Conservation (phyloP, 2,888 invertebrate genomes). For the Zootermopsis nevadensis region DNA sequence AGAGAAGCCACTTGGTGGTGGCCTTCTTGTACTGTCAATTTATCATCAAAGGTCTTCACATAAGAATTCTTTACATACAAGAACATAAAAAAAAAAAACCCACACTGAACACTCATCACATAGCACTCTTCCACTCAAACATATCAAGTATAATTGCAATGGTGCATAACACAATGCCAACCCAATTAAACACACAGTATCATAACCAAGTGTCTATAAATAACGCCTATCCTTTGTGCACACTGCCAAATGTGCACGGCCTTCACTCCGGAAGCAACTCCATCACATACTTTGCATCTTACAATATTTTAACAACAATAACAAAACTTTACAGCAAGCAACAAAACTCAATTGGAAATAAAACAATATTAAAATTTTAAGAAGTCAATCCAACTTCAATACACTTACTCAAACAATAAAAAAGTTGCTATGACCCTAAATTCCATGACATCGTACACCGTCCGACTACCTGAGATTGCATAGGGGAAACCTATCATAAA, state of each 20-base stretch:
- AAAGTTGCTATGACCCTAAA: constrained; percentile 50
- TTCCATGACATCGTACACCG: constrained; percentile 50
- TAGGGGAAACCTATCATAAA: constrained; percentile 52
- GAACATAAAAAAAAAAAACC: constrained; percentile 46
- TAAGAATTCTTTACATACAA: constrained; percentile 49
- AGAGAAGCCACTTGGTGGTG: constrained; percentile 29
- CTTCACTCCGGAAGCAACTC: not conserved
- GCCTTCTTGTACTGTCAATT: constrained; percentile 41
- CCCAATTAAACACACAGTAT: constrained; percentile 32
- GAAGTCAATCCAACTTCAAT: constrained; percentile 48
- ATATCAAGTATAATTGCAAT: constrained; percentile 41
- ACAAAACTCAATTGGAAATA: constrained; percentile 48
- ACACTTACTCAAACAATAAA: constrained; percentile 49
- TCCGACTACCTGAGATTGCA: constrained; percentile 53
- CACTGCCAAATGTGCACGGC: constrained; percentile 24
- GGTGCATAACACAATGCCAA: constrained; percentile 43
- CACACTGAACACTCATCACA: constrained; percentile 27
- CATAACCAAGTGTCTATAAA: not conserved
- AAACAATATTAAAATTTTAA: constrained; percentile 51
- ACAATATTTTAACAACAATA: constrained; percentile 44
- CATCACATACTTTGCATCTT: constrained; percentile 39
- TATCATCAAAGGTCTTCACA: constrained; percentile 45
- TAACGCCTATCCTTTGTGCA: constrained; percentile 10
- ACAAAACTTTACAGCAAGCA: constrained; percentile 52
- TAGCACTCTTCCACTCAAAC: constrained; percentile 25